Percentiles rank a stretch among this genome's conserved stretches.
Evolutionary conservation across 2,113 vertebrate genomes (phyloP).

Genomic region (Calidris pugnax): DNA sequence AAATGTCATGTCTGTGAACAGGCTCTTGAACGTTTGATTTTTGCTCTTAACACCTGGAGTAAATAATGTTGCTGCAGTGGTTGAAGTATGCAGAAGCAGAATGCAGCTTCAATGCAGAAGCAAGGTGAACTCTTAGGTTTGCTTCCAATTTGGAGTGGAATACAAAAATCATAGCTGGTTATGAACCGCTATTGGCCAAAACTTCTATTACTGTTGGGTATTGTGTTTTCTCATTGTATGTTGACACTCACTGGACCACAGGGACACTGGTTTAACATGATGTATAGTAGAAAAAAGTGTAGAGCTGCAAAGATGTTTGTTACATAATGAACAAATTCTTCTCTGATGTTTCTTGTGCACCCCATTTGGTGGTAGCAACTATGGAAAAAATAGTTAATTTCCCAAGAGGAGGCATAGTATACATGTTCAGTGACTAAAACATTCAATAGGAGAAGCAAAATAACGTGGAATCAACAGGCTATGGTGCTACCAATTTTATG

Average conservation of each 20-base stretch:
- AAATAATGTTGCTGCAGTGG: background rate
- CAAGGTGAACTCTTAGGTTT: background rate
- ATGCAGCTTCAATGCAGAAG: background rate
- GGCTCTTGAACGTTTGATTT: background rate
- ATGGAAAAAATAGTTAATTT: constrained; percentile 29
- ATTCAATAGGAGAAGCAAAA: background rate
- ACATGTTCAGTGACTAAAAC: background rate
- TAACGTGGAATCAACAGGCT: background rate
- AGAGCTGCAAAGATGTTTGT: background rate
- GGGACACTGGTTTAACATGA: constrained; percentile 24
- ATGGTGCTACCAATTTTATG: background rate
- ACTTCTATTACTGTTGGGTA: background rate
- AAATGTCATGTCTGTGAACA: background rate
- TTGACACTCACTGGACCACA: background rate
- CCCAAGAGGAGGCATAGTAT: background rate
- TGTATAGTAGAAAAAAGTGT: background rate
- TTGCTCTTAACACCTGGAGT: background rate
- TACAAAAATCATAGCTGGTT: background rate
- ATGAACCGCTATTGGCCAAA: constrained; percentile 16
- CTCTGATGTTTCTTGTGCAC: background rate
- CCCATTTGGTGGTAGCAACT: background rate
- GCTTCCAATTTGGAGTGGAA: background rate
- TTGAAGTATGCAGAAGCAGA: background rate
- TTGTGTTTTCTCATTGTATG: constrained; percentile 43
- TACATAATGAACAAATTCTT: constrained; percentile 21